Base-by-base conservation (phyloP, 1,140 invertebrate genomes). In the Micrasema longulum region DNA sequence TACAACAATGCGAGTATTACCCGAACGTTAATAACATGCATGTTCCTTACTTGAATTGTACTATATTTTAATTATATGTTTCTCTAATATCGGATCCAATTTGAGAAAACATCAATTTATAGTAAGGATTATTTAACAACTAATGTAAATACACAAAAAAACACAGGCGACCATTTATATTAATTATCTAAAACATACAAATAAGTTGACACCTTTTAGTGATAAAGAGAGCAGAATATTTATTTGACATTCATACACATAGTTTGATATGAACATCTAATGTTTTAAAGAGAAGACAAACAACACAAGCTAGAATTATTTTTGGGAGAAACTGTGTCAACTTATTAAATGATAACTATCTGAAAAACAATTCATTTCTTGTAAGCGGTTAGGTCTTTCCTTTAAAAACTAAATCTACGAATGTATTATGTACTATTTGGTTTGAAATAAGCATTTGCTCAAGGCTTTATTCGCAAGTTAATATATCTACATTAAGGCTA, bases 51-150 rank as follows among this genome's bases (percentile, higher is more conserved):
- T 73, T 73, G 71, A 65, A 73, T 76, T 76, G 74, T 76, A 76
- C 74, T 76, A 73, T 68, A 73, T 73, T 73, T 76, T 62, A 72
- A 70, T 75, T 66, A 75, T 66, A 75, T 69, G 65, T 50, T 71
- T 73, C 71, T 76, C 74, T 76, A 76, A 76, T 70, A 26, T 71
- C 68, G 74, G 74, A 73, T 76, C 74, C 74, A 76, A 76, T 71
- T 72, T 76, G 74, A 76, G 74, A 76, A 73, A 70, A 76, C 74
- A 76, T 76, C 67, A 65, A 76, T 73, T 73, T 67, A 69, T 75
- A 70, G 52, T 70, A 76, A 76, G 36, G 68, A 71, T 75, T 70
- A 75, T 72, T 72, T 76, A 76, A 70, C 68, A 70, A 67, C 74
- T 76, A 76, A 73, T 43, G 74, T 76, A 70, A 72, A 67, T 72